These are phyloP conservation scores for Vanessa cardui DNA, from an alignment of 2,888 invertebrate genomes.

Conservation along the genomic window DNA sequence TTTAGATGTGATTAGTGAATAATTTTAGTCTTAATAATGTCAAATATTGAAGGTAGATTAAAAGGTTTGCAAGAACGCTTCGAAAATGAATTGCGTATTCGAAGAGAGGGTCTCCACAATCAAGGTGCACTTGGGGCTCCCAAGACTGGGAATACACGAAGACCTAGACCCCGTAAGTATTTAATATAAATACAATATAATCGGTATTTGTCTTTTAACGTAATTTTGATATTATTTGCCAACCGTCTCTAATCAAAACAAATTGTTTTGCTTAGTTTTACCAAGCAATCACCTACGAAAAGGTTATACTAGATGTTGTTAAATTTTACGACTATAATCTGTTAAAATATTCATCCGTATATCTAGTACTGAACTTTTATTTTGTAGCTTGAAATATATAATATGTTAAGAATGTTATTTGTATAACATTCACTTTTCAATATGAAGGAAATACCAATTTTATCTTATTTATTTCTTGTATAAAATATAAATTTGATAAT, in stretches of 20 bases:
- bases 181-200: slow-evolving; percentile 20
- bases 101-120: slow-evolving; percentile 85
- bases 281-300: neutral
- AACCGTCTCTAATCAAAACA: slow-evolving; percentile 21
- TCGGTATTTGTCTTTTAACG: neutral
- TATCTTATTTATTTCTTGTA: too few relatives aligned
- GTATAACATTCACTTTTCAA: too few relatives aligned
- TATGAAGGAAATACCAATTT: too few relatives aligned
- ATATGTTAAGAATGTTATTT: too few relatives aligned
- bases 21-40: slow-evolving; percentile 79
- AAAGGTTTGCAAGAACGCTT: slow-evolving; percentile 91
- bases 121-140: slow-evolving; percentile 78
- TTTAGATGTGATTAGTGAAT: slow-evolving; percentile 68
- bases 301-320: slow-evolving; percentile 6
- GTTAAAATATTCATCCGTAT: neutral
- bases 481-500: too few relatives aligned
- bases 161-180: slow-evolving; percentile 86
- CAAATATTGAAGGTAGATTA: slow-evolving; percentile 90
- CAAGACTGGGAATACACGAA: slow-evolving; percentile 80
- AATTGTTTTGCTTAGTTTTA: slow-evolving; percentile 29
- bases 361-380: neutral
- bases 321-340: slow-evolving; percentile 2
- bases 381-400: too few relatives aligned
- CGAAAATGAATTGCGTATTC: slow-evolving; percentile 83
- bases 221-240: slow-evolving; percentile 1